These are phyloP conservation scores for Smittia aterrima DNA, from an alignment of 2,888 invertebrate genomes.

Conservation along the genomic window DNA sequence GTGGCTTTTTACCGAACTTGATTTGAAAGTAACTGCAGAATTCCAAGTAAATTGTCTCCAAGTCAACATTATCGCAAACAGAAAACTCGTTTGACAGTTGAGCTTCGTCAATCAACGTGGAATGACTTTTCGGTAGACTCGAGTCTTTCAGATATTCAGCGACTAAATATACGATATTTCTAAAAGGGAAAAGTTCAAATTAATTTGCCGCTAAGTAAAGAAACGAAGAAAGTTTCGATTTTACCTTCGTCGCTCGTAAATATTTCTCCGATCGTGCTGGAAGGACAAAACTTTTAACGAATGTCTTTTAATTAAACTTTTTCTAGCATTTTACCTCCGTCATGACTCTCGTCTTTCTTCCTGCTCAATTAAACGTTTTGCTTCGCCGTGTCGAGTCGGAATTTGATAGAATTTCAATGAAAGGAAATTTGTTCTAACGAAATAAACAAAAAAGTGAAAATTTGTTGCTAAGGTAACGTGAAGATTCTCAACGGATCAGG, in stretches of 20 bases:
- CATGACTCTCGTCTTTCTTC: background rate
- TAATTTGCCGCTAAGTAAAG: background rate
- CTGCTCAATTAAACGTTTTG: background rate
- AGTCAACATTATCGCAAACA: constrained; percentile 88
- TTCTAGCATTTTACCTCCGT: background rate
- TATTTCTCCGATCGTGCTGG: constrained; percentile 35
- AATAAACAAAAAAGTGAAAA: constrained; percentile 6
- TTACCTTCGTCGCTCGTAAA: constrained; percentile 36
- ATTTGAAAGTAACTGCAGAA: constrained; percentile 83
- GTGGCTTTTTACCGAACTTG: constrained; percentile 83
- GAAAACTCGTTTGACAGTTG: constrained; percentile 65
- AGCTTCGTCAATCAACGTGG: constrained; percentile 68
- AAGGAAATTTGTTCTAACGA: background rate
- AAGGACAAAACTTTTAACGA: constrained; percentile 4
- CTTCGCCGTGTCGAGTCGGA: background rate
- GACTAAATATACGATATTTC: constrained; percentile 63
- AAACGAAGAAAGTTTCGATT: background rate
- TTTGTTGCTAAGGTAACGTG: background rate
- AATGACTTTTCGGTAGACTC: constrained; percentile 63
- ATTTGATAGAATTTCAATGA: background rate
- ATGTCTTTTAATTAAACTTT: constrained; percentile 8
- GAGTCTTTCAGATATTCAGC: constrained; percentile 66
- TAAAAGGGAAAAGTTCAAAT: background rate
- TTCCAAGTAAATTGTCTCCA: constrained; percentile 84
- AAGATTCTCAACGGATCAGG: background rate